Base-by-base conservation (phyloP, 2,888 invertebrate species). In the Chydorus sphaericus region DNA sequence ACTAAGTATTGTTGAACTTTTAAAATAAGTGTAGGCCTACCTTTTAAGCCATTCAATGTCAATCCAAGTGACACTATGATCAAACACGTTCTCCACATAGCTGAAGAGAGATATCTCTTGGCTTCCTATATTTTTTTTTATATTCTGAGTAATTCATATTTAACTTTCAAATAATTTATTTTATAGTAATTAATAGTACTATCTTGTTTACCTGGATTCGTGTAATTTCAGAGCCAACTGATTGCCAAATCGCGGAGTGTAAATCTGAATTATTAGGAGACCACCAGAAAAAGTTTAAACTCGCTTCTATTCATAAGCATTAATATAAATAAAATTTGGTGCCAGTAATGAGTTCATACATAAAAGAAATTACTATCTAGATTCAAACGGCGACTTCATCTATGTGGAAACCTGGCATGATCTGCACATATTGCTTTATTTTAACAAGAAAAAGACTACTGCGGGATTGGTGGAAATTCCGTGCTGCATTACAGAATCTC, bases 231-330 rank as follows among this genome's bases (percentile, higher is more conserved):
- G 23, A 26, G 49, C 82, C 55, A 85, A 75, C 48, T 93, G 75
- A 54, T 83, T 75, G 0, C 94, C 94, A 68, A 91, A 88, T 49
- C 85, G 69, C 0, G 91, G 90, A 0, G 90, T 85, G 68, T 94
- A 94, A 0, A 93, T n/a, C n/a, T n/a, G n/a, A n/a, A n/a, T n/a
- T n/a, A n/a, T n/a, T n/a, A n/a, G n/a, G n/a, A n/a, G n/a, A n/a
- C n/a, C n/a, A n/a, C n/a, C n/a, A n/a, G n/a, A n/a, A n/a, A n/a
- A n/a, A n/a, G n/a, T n/a, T n/a, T n/a, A n/a, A n/a, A n/a, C n/a
- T n/a, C n/a, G n/a, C n/a, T n/a, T n/a, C n/a, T n/a, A n/a, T n/a
- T n/a, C n/a, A n/a, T n/a, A n/a, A n/a, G n/a, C n/a, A n/a, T n/a
- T n/a, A n/a, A n/a, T n/a, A n/a, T n/a, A n/a, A n/a, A n/a, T n/a